Evolutionary conservation across 2,888 invertebrate genomes (phyloP), one percentile per base, ranked within the genome.

Genomic region (Lycia hirtaria): DNA sequence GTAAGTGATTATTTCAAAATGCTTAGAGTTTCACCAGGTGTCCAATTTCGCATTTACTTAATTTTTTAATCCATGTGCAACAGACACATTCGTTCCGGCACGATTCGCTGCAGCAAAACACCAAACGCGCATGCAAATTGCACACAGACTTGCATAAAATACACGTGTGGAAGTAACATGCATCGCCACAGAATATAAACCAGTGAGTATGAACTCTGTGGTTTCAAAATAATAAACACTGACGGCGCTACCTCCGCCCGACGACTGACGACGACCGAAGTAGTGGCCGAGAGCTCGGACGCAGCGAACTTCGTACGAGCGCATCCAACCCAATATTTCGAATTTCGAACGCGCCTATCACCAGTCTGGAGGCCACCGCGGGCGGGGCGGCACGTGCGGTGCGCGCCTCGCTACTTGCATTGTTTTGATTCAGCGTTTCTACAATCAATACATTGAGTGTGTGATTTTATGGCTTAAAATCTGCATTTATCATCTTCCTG

Each of bases 321-420:
- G 85, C 81, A 86, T 76, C 81, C 81, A 85, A 82, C 76, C 75
- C 85, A 86, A 88, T 85, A 85, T 84, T 83, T 84, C 50, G 53
- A 58, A 84, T 52, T 52, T 50, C 37, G 60, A 61, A 54, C 63
- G 62, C 63, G 60, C 69, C 72, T 52, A 58, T 57, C 72, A 71
- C 76, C 84, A 88, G 91, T 90, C 85, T 81, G 84, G 83, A 83
- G 82, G 83, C 76, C 85, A 76, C 88, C 89, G 87, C 90, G 87
- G 88, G 90, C 88, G 90, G 88, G 89, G 91, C 90, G 90, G 88
- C 89, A 88, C 89, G 88, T 82, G 80, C 80, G 76, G 87, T 87
- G 91, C 88, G 77, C 88, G 91, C 91, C 89, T 90, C 89, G 89
- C 91, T 81, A 76, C 67, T 84, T 85, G 78, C 73, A 86, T 88